Base-by-base conservation (phyloP, 2,113 vertebrate genomes). In the Poicephalus meyeri region DNA sequence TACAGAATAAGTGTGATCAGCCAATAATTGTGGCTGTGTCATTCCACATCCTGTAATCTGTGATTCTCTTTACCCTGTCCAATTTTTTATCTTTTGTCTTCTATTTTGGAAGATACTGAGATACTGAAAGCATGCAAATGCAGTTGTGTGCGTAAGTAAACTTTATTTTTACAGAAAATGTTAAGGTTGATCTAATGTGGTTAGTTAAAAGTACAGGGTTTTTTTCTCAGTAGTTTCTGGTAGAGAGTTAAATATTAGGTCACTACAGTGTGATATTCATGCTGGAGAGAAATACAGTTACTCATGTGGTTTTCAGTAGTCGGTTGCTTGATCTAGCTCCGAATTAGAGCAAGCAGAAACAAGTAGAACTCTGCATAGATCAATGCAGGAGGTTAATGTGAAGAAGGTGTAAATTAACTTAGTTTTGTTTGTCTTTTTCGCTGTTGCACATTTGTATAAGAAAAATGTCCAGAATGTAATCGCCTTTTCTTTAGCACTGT, bases 61-160 rank as follows among this genome's bases (percentile, higher is more conserved):
- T 28, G 58, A 52, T 81, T 95, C 80, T 89, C 77, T 86, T 71
- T 39, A 33, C 73, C 7, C 84, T 79, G 56, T 47, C 91, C 83
- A 79, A 55, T 80, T 71, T 78, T 93, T 82, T n/a, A 16, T 88
- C 70, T 80, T 96, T 94, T 96, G 61, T 96, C 47, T 90, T 90
- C 83, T 84, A 1, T 84, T 95, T 91, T 95, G 86, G 77, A 84
- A 89, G 89, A 91, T 81, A 14, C 70, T 52, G 78, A 87, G 85
- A 64, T 91, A 50, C 82, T 71, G 77, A 86, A 65, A 78, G 84
- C 61, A 76, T 80, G 73, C 70, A 87, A 89, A 92, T 76, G 83
- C 78, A 55, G 46, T 89, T 78, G 77, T 79, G 61, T 84, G 55
- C 1, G 3, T 86, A 83, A 93, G 60, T 89, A 76, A 93, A 81